Evolutionary conservation across 37 sponge, comb jelly and placozoan genomes (phyloP), one percentile per base, ranked within the genome.

Genomic region (Cliona cf. orientalis): DNA sequence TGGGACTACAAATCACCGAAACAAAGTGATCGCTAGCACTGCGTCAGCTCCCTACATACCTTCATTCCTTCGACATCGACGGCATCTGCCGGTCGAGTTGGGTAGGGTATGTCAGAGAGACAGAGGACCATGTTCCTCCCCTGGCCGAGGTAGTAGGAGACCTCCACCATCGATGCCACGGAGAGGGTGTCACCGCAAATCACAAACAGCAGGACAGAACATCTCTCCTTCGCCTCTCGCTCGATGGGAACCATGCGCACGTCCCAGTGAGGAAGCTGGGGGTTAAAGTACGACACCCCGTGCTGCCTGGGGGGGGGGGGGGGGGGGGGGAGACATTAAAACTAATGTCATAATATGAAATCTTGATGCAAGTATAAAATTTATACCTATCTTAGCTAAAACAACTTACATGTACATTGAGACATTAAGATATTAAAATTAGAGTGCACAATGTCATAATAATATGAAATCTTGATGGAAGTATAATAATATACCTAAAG

Each of bases 261-360:
- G 63, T 84, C 72, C 97, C 97, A 96, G 73, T 84, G 46, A 25
- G 84, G 80, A 11, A 93, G 83, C 75, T 96, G 97, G 1, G 89
- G 88, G 58, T 89, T 82, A 81, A 83, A 96, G 86, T 63, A 96
- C 26, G 94, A 71, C 68, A 93, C 71, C 22, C 82, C 79, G 26
- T 74, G 55, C 65, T 90, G 78, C 34, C 87, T 81, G 68, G 19
- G 46, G 5, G 37, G 7, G 25, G 26, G 28, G 11, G 17, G 11
- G 55, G 11, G 55, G 11, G 55, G 11, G 55, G 14, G 55, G 55
- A 49, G 55, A 49, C 14, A 17, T 49, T 17, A 38, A 1, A 69
- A 69, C 39, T 35, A n/a, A n/a, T n/a, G n/a, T n/a, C n/a, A n/a
- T n/a, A n/a, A n/a, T n/a, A n/a, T n/a, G n/a, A n/a, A n/a, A n/a